These are phyloP conservation scores for Drosophila watanabei DNA, from an alignment of 1,140 invertebrate species.

Conservation along the genomic window DNA sequence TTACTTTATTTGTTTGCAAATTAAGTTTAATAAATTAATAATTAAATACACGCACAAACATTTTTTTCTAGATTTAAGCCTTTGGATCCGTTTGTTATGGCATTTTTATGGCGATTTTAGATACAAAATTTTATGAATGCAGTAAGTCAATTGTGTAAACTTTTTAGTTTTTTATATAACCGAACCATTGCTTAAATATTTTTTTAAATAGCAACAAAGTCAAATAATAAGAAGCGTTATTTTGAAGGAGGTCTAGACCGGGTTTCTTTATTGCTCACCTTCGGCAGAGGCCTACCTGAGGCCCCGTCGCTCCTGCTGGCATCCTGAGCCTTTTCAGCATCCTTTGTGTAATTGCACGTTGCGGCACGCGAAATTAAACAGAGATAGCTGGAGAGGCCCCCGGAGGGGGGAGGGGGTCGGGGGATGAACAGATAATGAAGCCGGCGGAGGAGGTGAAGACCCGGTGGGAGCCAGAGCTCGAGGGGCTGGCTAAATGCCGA, in stretches of 20 bases:
- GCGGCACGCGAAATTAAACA: conserved; percentile 77
- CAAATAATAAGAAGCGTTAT: neutral
- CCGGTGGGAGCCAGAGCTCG: conserved; percentile 30
- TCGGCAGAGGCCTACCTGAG: conserved; percentile 8
- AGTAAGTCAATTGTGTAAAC: too few relatives aligned
- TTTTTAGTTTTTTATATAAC: too few relatives aligned
- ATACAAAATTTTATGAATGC: too few relatives aligned
- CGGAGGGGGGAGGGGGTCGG: neutral
- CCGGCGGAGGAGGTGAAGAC: conserved; percentile 2
- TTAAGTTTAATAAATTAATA: too few relatives aligned
- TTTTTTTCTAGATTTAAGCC: too few relatives aligned
- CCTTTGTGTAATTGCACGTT: conserved; percentile 73
- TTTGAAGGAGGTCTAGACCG: neutral
- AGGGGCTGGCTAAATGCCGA: conserved; percentile 72
- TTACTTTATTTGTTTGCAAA: too few relatives aligned
- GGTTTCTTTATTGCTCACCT: neutral
- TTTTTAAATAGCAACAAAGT: neutral
- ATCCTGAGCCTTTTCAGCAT: conserved; percentile 17
- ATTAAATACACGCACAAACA: too few relatives aligned
- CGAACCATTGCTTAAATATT: neutral
- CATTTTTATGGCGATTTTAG: too few relatives aligned
- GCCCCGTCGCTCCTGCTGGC: neutral
- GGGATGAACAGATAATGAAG: conserved; percentile 63
- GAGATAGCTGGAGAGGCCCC: conserved; percentile 20
- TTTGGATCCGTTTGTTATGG: too few relatives aligned